phyloP scores from a whole-genome alignment of 2,113 vertebrate genomes.

The Laterallus jamaicensis region DNA sequence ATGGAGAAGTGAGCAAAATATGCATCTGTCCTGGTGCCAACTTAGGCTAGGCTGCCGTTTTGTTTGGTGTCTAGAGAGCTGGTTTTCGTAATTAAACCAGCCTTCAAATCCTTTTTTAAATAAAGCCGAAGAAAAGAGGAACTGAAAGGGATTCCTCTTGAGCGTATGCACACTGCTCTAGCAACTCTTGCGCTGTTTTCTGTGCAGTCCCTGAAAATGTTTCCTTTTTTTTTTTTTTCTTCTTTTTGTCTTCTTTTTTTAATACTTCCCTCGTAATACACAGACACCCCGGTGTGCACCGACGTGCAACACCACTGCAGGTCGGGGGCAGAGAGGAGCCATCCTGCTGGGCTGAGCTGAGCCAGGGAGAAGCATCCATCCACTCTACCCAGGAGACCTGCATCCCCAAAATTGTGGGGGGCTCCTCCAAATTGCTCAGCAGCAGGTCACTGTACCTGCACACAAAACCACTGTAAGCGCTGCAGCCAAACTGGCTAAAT shows the following conservation, averaged over 20 bases:
- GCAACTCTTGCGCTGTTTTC: slow-evolving; percentile 48
- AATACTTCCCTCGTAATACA: neutral
- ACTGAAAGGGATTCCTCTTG: slow-evolving; percentile 69
- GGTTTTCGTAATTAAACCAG: slow-evolving; percentile 70
- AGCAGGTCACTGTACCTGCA: neutral
- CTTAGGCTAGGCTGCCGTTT: slow-evolving; percentile 65
- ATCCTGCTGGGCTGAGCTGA: neutral
- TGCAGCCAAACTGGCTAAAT: neutral
- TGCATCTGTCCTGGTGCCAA: slow-evolving; percentile 68
- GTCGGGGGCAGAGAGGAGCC: neutral
- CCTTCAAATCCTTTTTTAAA: slow-evolving; percentile 68
- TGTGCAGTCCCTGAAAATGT: slow-evolving; percentile 33
- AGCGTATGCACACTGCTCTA: slow-evolving; percentile 64
- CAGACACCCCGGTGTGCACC: neutral
- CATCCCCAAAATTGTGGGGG: neutral
- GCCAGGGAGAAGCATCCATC: neutral
- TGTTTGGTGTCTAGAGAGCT: slow-evolving; percentile 72
- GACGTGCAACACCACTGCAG: neutral
- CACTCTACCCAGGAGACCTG: neutral
- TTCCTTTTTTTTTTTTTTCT: neutral
- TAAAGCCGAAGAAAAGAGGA: slow-evolving; percentile 69
- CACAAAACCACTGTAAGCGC: neutral
- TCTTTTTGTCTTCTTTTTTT: neutral
- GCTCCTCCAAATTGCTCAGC: neutral
- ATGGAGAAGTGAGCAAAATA: slow-evolving; percentile 67